Evolutionary conservation across 2,113 vertebrate genomes (phyloP).

Genomic region (Nibea albiflora): DNA sequence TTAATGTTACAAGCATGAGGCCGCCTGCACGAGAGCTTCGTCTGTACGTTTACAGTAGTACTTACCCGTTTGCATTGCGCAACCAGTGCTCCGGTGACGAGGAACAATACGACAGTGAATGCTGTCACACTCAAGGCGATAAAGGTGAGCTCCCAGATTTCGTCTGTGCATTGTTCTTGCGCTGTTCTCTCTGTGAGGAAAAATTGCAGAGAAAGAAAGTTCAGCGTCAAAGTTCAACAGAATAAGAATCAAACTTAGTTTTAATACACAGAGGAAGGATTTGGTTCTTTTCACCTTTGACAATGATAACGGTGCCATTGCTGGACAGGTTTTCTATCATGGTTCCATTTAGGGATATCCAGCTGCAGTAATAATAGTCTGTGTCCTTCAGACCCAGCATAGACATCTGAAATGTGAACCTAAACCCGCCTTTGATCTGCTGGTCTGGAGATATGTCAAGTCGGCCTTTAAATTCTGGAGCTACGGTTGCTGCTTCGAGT

Average conservation of each 20-base stretch:
- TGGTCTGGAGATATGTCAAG: neutral
- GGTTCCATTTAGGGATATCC: rapidly evolving
- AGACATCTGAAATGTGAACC: slow-evolving; percentile 59
- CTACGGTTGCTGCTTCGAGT: neutral
- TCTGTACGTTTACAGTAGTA: neutral
- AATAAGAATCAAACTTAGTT: neutral
- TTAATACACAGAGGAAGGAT: neutral
- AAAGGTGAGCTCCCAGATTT: neutral
- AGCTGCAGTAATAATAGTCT: slow-evolving; percentile 72
- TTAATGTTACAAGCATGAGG: too few species aligned
- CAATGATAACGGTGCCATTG: slow-evolving; percentile 65
- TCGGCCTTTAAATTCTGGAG: neutral
- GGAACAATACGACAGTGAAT: neutral
- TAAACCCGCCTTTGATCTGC: rapidly evolving
- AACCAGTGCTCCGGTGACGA: slow-evolving; percentile 21
- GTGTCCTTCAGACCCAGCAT: slow-evolving; percentile 61
- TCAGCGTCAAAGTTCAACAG: too few species aligned
- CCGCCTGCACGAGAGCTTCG: neutral
- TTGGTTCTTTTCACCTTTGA: slow-evolving; percentile 64
- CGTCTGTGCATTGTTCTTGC: slow-evolving; percentile 21
- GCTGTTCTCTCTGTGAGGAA: slow-evolving; percentile 44
- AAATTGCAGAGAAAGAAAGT: neutral
- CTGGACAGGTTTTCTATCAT: rapidly evolving
- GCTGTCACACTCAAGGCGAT: slow-evolving; percentile 30
- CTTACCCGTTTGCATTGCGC: slow-evolving; percentile 57